Percentiles rank a stretch among this genome's conserved stretches.
These are phyloP conservation scores for Mus spicilegus DNA, from an alignment of 2,113 vertebrate species.

Conservation along the genomic window DNA sequence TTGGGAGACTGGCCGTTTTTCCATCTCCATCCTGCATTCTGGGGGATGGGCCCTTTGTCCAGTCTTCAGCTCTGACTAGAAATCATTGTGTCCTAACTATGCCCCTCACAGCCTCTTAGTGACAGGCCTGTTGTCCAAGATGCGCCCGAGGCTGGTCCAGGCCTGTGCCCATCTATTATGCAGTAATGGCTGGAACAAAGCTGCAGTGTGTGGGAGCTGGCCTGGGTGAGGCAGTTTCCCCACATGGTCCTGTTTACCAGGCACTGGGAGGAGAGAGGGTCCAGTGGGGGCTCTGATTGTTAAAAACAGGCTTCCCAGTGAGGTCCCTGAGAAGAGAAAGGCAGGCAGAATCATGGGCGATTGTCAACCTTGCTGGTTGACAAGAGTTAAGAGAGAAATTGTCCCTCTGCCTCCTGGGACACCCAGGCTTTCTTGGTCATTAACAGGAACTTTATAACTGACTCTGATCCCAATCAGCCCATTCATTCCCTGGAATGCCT, in stretches of 20 bases:
- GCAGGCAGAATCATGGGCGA: neutral
- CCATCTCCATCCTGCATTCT: neutral
- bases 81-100: conserved; percentile 73
- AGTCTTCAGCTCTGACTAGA: conserved; percentile 62
- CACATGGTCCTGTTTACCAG: conserved; percentile 73
- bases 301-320: neutral
- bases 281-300: neutral
- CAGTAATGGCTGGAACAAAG: conserved; percentile 76
- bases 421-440: neutral
- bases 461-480: neutral
- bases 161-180: conserved; percentile 75
- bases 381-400: accelerated
- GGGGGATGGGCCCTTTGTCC: conserved; percentile 52
- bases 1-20: neutral
- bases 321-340: neutral
- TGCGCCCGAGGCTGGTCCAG: conserved; percentile 76
- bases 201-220: conserved; percentile 69
- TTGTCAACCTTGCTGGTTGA: neutral
- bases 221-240: neutral
- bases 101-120: conserved; percentile 70
- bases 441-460: neutral
- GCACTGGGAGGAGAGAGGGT: conserved; percentile 50
- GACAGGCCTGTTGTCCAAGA: conserved; percentile 79
- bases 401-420: neutral
- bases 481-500: neutral